These are phyloP conservation scores for Trochalopteron elliotii DNA, from an alignment of 2,113 vertebrate species.

Conservation along the genomic window DNA sequence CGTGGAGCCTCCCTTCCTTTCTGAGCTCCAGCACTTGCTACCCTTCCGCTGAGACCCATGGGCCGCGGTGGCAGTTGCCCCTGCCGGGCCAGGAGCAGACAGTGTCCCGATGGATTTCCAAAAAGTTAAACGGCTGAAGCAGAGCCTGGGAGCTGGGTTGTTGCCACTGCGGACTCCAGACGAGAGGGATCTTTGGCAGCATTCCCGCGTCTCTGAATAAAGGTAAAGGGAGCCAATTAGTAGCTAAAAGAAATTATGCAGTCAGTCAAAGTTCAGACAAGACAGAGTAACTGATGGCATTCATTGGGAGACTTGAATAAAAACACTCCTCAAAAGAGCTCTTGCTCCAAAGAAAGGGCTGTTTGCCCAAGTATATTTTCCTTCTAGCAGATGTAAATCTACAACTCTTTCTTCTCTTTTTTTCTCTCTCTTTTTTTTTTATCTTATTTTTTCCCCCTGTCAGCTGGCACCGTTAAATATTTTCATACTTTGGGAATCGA, in stretches of 20 bases:
- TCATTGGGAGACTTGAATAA: background rate
- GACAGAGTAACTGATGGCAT: background rate
- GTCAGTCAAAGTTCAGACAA: background rate
- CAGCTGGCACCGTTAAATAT: background rate
- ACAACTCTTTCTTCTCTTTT: rapidly evolving
- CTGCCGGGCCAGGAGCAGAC: rapidly evolving
- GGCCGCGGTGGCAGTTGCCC: background rate
- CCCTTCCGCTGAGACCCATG: rapidly evolving
- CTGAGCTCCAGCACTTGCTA: background rate
- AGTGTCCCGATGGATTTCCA: background rate
- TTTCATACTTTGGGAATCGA: background rate
- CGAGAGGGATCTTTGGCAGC: conserved; percentile 2
- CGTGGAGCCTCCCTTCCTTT: background rate
- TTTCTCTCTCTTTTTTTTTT: too few species aligned
- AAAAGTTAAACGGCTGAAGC: background rate
- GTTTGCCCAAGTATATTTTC: background rate
- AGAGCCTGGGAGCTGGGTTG: background rate
- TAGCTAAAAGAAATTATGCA: conserved; percentile 8
- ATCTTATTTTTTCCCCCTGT: too few species aligned
- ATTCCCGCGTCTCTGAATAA: background rate
- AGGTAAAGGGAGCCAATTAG: background rate
- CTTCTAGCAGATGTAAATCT: background rate
- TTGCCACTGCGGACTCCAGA: background rate
- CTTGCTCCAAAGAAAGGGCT: background rate
- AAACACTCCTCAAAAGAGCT: background rate